A percentile compares a stretch with the other conserved stretches of the same genome.
Evolutionary conservation across 2,888 invertebrate genomes (phyloP).

Genomic region (Portevinia maculata): DNA sequence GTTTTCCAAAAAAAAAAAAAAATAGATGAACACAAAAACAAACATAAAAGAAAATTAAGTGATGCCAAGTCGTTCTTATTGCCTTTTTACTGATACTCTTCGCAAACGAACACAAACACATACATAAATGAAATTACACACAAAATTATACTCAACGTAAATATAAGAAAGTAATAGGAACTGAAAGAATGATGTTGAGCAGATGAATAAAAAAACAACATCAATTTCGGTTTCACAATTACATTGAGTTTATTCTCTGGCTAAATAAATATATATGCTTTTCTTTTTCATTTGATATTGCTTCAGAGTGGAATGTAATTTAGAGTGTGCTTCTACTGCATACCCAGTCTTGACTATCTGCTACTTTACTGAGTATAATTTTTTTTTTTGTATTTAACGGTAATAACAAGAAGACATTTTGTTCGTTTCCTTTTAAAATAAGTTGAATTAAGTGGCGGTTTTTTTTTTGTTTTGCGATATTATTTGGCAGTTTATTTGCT

Average conservation of each 20-base stretch:
- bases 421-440: slow-evolving; percentile 30
- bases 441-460: slow-evolving; percentile 57
- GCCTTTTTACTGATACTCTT: slow-evolving; percentile 2
- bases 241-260: slow-evolving; percentile 72
- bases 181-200: slow-evolving; percentile 51
- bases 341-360: slow-evolving; percentile 68
- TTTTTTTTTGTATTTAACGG: slow-evolving; percentile 57
- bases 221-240: slow-evolving; percentile 73
- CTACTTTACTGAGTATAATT: slow-evolving; percentile 46
- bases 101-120: not conserved
- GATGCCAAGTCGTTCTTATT: slow-evolving; percentile 37
- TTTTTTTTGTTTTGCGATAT: slow-evolving; percentile 46
- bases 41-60: slow-evolving; percentile 19
- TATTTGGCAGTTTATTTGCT: slow-evolving; percentile 63
- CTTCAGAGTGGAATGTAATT: slow-evolving; percentile 48
- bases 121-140: slow-evolving; percentile 9
- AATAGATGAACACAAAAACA: slow-evolving; percentile 24
- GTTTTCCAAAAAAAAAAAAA: slow-evolving; percentile 23
- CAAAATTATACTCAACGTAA: slow-evolving; percentile 13
- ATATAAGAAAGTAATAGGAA: not conserved
- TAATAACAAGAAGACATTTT: slow-evolving; percentile 71
- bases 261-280: slow-evolving; percentile 36
- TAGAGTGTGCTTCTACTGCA: slow-evolving; percentile 58
- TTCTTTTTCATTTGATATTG: slow-evolving; percentile 30
- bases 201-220: slow-evolving; percentile 72